Evolutionary conservation across 2,113 vertebrate genomes (phyloP).

Genomic region (Entelurus aequoreus): DNA sequence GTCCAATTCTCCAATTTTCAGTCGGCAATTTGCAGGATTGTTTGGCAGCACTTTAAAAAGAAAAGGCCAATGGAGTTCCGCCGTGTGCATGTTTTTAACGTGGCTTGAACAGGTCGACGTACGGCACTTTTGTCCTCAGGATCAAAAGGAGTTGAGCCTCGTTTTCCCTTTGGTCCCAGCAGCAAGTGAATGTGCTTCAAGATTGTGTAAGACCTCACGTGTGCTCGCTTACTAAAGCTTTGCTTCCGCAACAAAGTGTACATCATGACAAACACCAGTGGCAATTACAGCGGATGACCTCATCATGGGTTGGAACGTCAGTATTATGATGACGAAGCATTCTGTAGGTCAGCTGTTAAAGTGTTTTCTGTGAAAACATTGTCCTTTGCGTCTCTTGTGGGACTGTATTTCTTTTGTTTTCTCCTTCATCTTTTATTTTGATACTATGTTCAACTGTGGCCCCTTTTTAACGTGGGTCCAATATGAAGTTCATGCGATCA

Average conservation of each 20-base stretch:
- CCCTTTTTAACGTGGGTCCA: slow-evolving; percentile 42
- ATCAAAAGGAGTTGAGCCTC: background rate
- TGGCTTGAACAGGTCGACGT: slow-evolving; percentile 3
- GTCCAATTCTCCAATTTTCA: background rate
- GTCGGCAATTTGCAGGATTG: slow-evolving; percentile 1
- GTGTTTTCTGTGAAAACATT: slow-evolving; percentile 80
- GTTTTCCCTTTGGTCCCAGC: background rate
- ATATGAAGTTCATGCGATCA: slow-evolving; percentile 31
- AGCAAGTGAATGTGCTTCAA: slow-evolving; percentile 14
- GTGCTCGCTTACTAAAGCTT: background rate
- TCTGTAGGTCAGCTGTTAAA: slow-evolving; percentile 42
- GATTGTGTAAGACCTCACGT: background rate
- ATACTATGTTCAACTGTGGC: slow-evolving; percentile 37
- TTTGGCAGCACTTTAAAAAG: slow-evolving; percentile 32
- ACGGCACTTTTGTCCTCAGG: background rate
- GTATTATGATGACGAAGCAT: slow-evolving; percentile 40
- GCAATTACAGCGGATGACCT: background rate
- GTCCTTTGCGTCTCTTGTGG: slow-evolving; percentile 72
- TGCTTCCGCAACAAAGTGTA: background rate
- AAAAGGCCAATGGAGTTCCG: slow-evolving; percentile 4
- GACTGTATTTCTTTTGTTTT: slow-evolving; percentile 52
- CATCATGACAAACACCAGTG: background rate
- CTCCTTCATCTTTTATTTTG: slow-evolving; percentile 52
- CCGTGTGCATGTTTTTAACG: slow-evolving; percentile 9
- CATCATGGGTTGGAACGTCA: slow-evolving; percentile 10